Conservation (phyloP, 2,888 invertebrate species). For the Eustalomyia histrio region DNA sequence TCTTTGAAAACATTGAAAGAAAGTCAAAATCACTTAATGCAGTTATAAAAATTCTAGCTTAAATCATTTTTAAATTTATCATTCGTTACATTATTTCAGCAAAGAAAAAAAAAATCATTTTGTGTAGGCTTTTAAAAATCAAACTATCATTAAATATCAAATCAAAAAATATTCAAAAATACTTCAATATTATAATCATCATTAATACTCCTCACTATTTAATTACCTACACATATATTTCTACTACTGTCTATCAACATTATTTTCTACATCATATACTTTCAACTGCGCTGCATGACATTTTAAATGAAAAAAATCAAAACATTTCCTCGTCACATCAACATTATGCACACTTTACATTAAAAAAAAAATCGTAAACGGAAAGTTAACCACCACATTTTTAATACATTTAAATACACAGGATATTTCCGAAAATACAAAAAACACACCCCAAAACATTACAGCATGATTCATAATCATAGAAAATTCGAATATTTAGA, state of each 20-base stretch:
- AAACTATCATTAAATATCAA: background rate
- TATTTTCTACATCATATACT: conserved; percentile 24
- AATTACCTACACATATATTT: background rate
- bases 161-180: background rate
- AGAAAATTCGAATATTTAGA: background rate
- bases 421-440: background rate
- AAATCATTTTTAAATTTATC: too few relatives aligned
- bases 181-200: conserved; percentile 5
- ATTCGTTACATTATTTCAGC: background rate
- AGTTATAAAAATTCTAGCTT: too few relatives aligned
- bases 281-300: conserved; percentile 31
- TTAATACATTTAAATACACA: conserved; percentile 1
- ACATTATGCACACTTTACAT: background rate
- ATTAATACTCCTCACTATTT: background rate
- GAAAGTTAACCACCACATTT: background rate
- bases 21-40: too few relatives aligned
- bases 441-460: conserved; percentile 7
- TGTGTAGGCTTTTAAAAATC: background rate
- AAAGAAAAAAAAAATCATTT: too few relatives aligned
- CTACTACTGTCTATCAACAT: conserved; percentile 10
- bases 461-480: conserved; percentile 46
- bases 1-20: too few relatives aligned
- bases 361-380: conserved; percentile 13
- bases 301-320: background rate
- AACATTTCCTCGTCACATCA: conserved; percentile 8